Evolutionary conservation across 2,888 invertebrate species (phyloP), one percentile per base, ranked within the genome.

Genomic region (Hydroisotoma schaefferi): DNA sequence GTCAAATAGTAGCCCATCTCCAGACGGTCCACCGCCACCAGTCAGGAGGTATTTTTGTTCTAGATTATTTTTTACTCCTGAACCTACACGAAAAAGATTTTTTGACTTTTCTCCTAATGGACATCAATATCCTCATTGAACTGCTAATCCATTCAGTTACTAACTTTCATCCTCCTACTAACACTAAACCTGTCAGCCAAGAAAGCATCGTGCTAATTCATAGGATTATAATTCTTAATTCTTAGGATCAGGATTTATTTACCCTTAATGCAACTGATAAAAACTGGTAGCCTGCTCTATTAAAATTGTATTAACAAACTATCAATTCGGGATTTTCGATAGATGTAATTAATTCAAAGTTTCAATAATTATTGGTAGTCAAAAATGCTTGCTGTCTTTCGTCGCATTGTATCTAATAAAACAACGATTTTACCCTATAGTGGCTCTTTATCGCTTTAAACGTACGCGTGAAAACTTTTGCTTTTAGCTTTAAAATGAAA

Each of bases 41-140:
- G 67, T 73, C 44, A 61, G 75, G 61, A 72, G 75, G 65, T 75
- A 74, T 65, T 69, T 71, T 58, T 72, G 73, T 55, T 69, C 73
- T 61, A 72, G 70, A 51, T 62, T 72, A 40, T 70, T 70, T 63
- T 72, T 72, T 61, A 72, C 72, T 48, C 72, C 72, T 44, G 72
- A 72, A 60, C 72, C 72, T 15, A 72, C 72, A 22, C 51, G 70
- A 51, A 72, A 72, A 57, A 40, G 70, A 59, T 70, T 70, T 61
- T 72, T 70, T 56, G 68, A 70, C 29, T 70, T 71, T 57, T 67
- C 69, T 22, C 61, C 67, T 18, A 63, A 67, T 37, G 59, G 58
- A 38, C 64, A 62, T 57, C 65, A 65, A 44, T 67, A 67, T 60
- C 67, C 61, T 33, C 59, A 67, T 33, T 64, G 61, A 40, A 40